Evolutionary conservation across 1,140 invertebrate species (phyloP).

Genomic region (Heliconius hermathena): DNA sequence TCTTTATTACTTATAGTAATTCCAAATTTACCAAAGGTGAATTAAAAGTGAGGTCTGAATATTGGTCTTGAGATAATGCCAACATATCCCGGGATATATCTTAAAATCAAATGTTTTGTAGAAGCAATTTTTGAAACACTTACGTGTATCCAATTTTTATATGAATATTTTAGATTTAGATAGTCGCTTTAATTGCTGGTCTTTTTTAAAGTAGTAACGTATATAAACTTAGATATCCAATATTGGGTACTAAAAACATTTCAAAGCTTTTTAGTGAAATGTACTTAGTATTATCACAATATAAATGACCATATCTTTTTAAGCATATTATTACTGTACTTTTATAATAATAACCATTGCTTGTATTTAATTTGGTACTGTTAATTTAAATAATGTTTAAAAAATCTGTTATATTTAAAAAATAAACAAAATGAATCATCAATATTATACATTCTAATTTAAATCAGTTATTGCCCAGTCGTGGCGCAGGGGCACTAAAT

Average conservation of each 20-base stretch:
- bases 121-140: not conserved
- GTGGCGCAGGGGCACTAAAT: no score
- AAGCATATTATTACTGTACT: not conserved
- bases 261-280: not conserved
- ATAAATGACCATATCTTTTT: not conserved
- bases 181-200: not conserved
- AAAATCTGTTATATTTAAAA: not conserved
- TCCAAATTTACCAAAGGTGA: constrained; percentile 15
- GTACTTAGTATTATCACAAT: not conserved
- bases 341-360: not conserved
- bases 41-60: not conserved
- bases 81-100: not conserved
- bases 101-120: not conserved
- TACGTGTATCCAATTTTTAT: not conserved
- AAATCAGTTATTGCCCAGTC: not conserved
- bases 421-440: no score
- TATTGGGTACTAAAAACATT: no score
- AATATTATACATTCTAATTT: no score
- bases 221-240: not conserved
- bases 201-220: not conserved
- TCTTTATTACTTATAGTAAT: constrained; percentile 1
- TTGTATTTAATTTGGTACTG: not conserved
- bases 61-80: not conserved
- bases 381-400: not conserved
- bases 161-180: constrained; percentile 4